Conservation (phyloP, 2,113 vertebrate species). For the Syngnathoides biaculeatus region DNA sequence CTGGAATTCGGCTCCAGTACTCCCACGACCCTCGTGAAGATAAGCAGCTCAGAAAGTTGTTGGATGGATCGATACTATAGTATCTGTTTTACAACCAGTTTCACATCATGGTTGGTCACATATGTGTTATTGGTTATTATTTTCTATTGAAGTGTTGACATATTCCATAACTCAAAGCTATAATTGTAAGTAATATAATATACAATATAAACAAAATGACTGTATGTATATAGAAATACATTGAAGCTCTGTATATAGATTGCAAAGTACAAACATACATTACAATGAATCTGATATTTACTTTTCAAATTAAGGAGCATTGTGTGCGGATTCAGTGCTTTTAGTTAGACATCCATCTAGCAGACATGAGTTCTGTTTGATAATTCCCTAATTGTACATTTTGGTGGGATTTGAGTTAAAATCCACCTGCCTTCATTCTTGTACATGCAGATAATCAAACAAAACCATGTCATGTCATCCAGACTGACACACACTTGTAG, state of each 20-base stretch:
- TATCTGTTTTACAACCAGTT: slow-evolving; percentile 19
- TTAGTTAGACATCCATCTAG: background rate
- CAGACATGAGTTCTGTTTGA: background rate
- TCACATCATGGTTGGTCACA: slow-evolving; percentile 27
- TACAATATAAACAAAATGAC: slow-evolving; percentile 35
- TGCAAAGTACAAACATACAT: slow-evolving; percentile 1
- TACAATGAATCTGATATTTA: background rate
- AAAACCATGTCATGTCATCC: background rate
- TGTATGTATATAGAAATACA: slow-evolving; percentile 45
- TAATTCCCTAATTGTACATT: background rate
- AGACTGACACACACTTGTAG: slow-evolving; percentile 21
- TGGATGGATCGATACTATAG: slow-evolving; percentile 14
- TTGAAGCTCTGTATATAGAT: slow-evolving; percentile 45
- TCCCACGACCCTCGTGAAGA: too few relatives aligned
- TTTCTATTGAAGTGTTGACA: slow-evolving; percentile 30
- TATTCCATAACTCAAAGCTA: slow-evolving; percentile 17
- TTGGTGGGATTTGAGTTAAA: background rate
- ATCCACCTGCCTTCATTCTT: background rate
- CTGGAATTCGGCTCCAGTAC: too few relatives aligned
- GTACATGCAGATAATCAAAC: background rate
- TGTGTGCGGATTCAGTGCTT: background rate
- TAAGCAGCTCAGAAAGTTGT: too few relatives aligned
- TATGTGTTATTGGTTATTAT: slow-evolving; percentile 21
- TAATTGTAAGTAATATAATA: slow-evolving; percentile 60
- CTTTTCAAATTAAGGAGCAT: background rate